Conservation (phyloP, 2,797 vertebrate genomes). For the Rhadinocentrus ornatus region DNA sequence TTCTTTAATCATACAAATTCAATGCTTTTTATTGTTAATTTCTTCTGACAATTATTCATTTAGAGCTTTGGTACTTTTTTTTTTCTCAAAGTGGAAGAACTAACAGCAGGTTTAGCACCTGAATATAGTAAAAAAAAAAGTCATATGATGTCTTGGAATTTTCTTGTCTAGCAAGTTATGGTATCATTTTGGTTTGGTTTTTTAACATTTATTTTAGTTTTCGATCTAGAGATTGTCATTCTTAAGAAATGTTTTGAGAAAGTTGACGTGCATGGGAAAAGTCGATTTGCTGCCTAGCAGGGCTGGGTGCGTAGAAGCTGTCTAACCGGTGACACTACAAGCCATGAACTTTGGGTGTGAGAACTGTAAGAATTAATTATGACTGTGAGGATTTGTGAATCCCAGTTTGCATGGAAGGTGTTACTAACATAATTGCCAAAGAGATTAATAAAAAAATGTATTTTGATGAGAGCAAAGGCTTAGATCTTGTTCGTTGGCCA, state of each 20-base stretch:
- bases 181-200: conserved; percentile 20
- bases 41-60: background rate
- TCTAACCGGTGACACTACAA: conserved; percentile 83
- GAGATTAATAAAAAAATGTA: background rate
- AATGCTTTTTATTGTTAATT: background rate
- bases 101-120: background rate
- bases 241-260: conserved; percentile 23
- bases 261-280: conserved; percentile 56
- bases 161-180: background rate
- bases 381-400: conserved; percentile 33
- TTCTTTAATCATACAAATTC: background rate
- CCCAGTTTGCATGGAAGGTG: conserved; percentile 26
- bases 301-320: conserved; percentile 73
- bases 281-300: conserved; percentile 44
- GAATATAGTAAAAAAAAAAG: background rate
- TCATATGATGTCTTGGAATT: background rate
- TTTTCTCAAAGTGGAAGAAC: background rate
- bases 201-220: too few species aligned
- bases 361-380: conserved; percentile 46
- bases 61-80: too few species aligned
- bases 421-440: conserved; percentile 14
- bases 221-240: too few species aligned
- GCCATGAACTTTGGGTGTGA: conserved; percentile 71
- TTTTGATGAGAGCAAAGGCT: background rate
- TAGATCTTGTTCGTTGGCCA: conserved; percentile 17